phyloP scores from a whole-genome alignment of 2,888 invertebrate species.

The Drosophila neutralis region DNA sequence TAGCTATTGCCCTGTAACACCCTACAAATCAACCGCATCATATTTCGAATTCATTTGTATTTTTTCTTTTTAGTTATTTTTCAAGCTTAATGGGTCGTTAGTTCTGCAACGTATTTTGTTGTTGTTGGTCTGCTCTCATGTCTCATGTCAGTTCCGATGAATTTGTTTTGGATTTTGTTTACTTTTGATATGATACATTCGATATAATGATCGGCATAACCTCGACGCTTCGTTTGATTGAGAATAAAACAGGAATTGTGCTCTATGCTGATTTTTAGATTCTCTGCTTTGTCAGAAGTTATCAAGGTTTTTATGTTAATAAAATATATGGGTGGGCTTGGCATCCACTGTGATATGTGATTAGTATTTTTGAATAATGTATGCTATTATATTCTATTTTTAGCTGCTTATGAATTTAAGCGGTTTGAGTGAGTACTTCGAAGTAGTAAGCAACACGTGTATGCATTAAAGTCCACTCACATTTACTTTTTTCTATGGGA shows the following conservation, averaged over 20 bases:
- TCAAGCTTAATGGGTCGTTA: slow-evolving; percentile 51
- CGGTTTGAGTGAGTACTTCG: slow-evolving; percentile 13
- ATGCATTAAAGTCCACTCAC: slow-evolving; percentile 30
- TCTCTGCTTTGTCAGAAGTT: slow-evolving; percentile 22
- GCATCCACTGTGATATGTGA: slow-evolving; percentile 20
- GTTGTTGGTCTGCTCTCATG: slow-evolving; percentile 6
- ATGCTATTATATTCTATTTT: slow-evolving; percentile 19
- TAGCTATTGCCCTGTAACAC: slow-evolving; percentile 2
- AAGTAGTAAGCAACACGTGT: slow-evolving; percentile 36
- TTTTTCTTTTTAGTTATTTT: slow-evolving; percentile 17
- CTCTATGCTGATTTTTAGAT: slow-evolving; percentile 12
- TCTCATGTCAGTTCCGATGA: slow-evolving; percentile 49
- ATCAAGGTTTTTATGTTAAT: slow-evolving; percentile 50
- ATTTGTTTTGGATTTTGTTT: slow-evolving; percentile 45
- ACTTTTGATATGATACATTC: slow-evolving; percentile 31
- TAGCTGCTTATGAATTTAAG: slow-evolving; percentile 24
- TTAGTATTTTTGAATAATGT: slow-evolving; percentile 27
- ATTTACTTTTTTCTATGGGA: slow-evolving; percentile 12
- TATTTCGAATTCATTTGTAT: slow-evolving; percentile 23
- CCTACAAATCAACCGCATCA: slow-evolving; percentile 16
- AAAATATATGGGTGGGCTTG: slow-evolving; percentile 26
- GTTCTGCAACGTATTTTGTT: slow-evolving; percentile 43
- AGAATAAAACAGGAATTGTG: slow-evolving; percentile 50
- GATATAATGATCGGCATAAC: slow-evolving; percentile 42
- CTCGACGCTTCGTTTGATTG: slow-evolving; percentile 37